phyloP scores from a whole-genome alignment of 1,140 invertebrate species.

The Bombus sylvicola region DNA sequence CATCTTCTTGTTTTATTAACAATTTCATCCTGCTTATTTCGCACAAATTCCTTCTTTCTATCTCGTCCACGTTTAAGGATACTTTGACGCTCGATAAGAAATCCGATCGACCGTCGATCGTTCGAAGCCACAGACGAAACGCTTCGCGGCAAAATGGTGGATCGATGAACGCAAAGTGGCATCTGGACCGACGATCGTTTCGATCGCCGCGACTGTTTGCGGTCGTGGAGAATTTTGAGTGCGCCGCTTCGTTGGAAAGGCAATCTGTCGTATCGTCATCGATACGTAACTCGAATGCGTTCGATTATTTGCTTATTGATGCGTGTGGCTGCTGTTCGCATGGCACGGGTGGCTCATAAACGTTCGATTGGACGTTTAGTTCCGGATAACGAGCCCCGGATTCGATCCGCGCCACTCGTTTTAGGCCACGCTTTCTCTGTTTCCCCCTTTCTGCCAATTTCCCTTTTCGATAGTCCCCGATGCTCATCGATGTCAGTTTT shows the following conservation, averaged over 20 bases:
- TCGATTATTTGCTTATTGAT: constrained; percentile 23
- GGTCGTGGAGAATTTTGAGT: constrained; percentile 13
- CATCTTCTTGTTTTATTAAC: too few species aligned
- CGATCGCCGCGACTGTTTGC: constrained; percentile 1
- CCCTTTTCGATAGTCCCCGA: background rate
- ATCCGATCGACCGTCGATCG: too few species aligned
- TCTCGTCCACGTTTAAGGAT: too few species aligned
- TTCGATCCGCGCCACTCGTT: background rate
- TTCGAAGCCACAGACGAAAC: background rate
- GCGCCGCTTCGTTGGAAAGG: constrained; percentile 5
- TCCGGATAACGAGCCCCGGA: background rate
- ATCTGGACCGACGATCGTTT: background rate
- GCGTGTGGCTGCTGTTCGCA: background rate
- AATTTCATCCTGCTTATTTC: too few species aligned
- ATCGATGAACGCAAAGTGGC: background rate
- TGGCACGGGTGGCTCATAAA: constrained; percentile 15
- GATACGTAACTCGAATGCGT: constrained; percentile 10
- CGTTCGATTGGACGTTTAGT: constrained; percentile 10
- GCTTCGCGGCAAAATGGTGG: background rate
- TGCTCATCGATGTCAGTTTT: background rate
- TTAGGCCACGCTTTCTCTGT: background rate
- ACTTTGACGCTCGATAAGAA: too few species aligned
- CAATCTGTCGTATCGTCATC: constrained; percentile 1
- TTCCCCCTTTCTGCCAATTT: background rate
- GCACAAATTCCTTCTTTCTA: too few species aligned